Evolutionary conservation across 2,797 vertebrate genomes (phyloP), one percentile per base, ranked within the genome.

Genomic region (Acipenser transmontanus): DNA sequence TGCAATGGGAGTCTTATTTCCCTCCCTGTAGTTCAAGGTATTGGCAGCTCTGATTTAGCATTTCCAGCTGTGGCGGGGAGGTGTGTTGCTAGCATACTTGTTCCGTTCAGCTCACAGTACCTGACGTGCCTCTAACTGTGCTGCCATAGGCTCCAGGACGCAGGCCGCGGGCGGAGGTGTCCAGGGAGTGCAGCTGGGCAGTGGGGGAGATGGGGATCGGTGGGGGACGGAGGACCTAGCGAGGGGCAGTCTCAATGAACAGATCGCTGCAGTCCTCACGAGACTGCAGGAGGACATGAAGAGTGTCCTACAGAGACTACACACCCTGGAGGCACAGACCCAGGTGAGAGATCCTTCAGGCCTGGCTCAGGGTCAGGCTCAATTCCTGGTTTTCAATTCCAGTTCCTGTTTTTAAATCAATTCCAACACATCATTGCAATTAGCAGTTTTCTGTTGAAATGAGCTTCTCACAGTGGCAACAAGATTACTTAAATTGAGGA

Each of bases 281-380:
- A 76, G 92, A 7, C 75, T 99, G 72, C 97, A 99, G 73, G 95
- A 99, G 61, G 97, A 99, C 79, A 98, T 99, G 97, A 94, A 98
- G 84, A 95, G 91, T 0, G 93, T 99, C 49, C 88, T 99, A 56
- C 91, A 95, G 85, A 91, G 97, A 72, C 82, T 99, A 66, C 93
- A 98, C 63, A 91, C 91, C 5, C 85, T 99, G 79, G 97, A 99
- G 82, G 89, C 90, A 0, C 95, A 97, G 94, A 96, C 34, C 0
- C 89, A 91, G 86, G 90, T 92, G 73, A 69, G 60, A 34, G 2
- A 34, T 34, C 34, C 34, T 34, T 34, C 34, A 34, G 4, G 4
- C 34, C 34, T 34, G 34, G 34, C 0, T 34, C 34, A 34, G 34
- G 2, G 4, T 34, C 34, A 4, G 4, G 2, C 1, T 4, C 34